phyloP scores from a whole-genome alignment of 2,797 vertebrate genomes.

The Hoplostethus atlanticus region DNA sequence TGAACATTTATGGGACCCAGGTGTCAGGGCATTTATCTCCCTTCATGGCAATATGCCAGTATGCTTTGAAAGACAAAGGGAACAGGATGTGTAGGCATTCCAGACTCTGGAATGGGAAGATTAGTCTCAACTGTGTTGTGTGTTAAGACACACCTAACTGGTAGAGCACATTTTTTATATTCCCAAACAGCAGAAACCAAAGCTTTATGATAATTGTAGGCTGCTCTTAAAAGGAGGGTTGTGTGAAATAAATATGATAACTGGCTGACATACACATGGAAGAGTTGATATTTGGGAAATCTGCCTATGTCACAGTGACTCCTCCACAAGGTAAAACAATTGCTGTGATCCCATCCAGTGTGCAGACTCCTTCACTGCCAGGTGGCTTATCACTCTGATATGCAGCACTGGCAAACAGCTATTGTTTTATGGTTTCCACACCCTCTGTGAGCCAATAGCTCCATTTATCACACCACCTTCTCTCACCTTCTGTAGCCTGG shows the following conservation, averaged over 20 bases:
- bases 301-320: slow-evolving; percentile 11
- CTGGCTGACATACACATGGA: background rate
- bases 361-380: slow-evolving; percentile 39
- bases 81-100: slow-evolving; percentile 47
- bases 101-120: slow-evolving; percentile 25
- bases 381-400: slow-evolving; percentile 52
- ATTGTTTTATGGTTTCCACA: slow-evolving; percentile 51
- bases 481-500: slow-evolving; percentile 93
- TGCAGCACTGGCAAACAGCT: slow-evolving; percentile 41
- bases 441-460: slow-evolving; percentile 42
- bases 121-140: slow-evolving; percentile 4
- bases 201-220: background rate
- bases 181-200: background rate
- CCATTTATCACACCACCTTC: slow-evolving; percentile 1
- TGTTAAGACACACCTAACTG: slow-evolving; percentile 3
- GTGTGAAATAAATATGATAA: background rate
- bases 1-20: slow-evolving; percentile 69
- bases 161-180: background rate
- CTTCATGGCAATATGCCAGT: slow-evolving; percentile 53
- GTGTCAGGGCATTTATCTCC: slow-evolving; percentile 72
- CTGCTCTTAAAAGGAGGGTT: background rate
- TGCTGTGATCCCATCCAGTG: slow-evolving; percentile 22
- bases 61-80: slow-evolving; percentile 62
- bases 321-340: slow-evolving; percentile 20
- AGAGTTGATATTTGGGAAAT: slow-evolving; percentile 10